Evolutionary conservation across 1,140 invertebrate species (phyloP), one percentile per base, ranked within the genome.

Genomic region (Pomacea maculata): DNA sequence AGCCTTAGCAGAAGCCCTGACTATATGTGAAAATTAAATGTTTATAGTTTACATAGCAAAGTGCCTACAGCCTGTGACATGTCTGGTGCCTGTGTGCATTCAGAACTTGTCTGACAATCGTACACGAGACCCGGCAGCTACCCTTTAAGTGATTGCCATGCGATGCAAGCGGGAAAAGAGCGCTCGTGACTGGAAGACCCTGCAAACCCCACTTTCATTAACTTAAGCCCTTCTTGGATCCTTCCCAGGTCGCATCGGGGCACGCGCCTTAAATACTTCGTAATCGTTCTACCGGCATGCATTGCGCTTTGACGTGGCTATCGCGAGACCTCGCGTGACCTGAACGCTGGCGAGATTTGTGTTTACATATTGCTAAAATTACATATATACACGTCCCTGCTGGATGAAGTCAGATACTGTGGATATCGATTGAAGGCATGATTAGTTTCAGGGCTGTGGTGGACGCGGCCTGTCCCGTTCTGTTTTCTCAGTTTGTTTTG

Each of bases 281-380:
- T 70, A 70, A 70, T 70, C 67, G 67, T n/a, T 70, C 67, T 11
- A n/a, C 67, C 29, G 67, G 67, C 67, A n/a, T 34, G 29, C 21
- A 70, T 10, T 34, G 29, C 67, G 67, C 67, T n/a, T 70, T n/a
- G n/a, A 25, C 67, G 67, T 34, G 67, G 21, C 21, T n/a, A n/a
- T 70, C 14, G 67, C 67, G 67, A 70, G 67, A 70, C 67, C 9
- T n/a, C 29, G 67, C 67, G 21, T 70, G 67, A 70, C 67, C 67
- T n/a, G 67, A n/a, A 21, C 11, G n/a, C 29, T n/a, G 29, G 29
- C n/a, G n/a, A 34, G 29, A 34, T 34, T 34, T 70, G 67, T 70
- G 67, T 70, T 70, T 70, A 70, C 67, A 70, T 70, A 70, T 70
- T 34, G 67, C 67, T 70, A 70, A 70, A 70, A 70, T 70, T 70